phyloP scores from a whole-genome alignment of 2,888 invertebrate species.

The Nemapogon koenigi region DNA sequence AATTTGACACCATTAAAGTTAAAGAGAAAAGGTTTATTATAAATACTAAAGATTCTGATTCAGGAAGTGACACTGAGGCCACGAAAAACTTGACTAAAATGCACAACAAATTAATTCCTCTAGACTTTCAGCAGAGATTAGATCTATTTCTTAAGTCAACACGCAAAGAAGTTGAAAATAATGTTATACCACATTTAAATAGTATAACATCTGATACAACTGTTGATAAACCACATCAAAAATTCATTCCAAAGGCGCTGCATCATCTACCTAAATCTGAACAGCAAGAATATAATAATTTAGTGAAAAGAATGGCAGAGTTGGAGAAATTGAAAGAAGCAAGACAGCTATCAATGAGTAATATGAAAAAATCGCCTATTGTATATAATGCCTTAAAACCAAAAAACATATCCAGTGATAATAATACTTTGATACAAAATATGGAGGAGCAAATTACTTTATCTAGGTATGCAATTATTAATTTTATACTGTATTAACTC shows the following conservation, averaged over 20 bases:
- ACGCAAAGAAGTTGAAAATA: conserved; percentile 45
- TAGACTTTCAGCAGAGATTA: conserved; percentile 51
- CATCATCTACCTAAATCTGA: conserved; percentile 54
- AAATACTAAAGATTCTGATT: conserved; percentile 49
- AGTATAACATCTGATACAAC: conserved; percentile 22
- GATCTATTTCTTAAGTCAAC: conserved; percentile 51
- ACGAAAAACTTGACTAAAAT: conserved; percentile 58
- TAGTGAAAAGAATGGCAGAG: conserved; percentile 56
- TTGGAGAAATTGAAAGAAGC: conserved; percentile 51
- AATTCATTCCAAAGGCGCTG: conserved; percentile 51
- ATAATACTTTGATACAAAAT: conserved; percentile 18
- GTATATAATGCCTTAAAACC: conserved; percentile 43
- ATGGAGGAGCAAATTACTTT: conserved; percentile 43
- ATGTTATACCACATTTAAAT: conserved; percentile 32
- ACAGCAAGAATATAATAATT: conserved; percentile 52
- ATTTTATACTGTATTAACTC: conserved; percentile 4
- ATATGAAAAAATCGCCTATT: conserved; percentile 21
- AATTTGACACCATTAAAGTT: too few relatives aligned
- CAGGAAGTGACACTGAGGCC: conserved; percentile 56
- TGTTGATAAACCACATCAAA: conserved; percentile 36
- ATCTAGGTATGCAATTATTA: conserved; percentile 35
- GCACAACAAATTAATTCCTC: conserved; percentile 48
- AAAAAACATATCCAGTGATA: conserved; percentile 29
- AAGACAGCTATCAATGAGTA: conserved; percentile 33
- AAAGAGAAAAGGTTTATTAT: conserved; percentile 52